Evolutionary conservation across 2,113 vertebrate species (phyloP), one percentile per base, ranked within the genome.

Genomic region (Butorides virescens): DNA sequence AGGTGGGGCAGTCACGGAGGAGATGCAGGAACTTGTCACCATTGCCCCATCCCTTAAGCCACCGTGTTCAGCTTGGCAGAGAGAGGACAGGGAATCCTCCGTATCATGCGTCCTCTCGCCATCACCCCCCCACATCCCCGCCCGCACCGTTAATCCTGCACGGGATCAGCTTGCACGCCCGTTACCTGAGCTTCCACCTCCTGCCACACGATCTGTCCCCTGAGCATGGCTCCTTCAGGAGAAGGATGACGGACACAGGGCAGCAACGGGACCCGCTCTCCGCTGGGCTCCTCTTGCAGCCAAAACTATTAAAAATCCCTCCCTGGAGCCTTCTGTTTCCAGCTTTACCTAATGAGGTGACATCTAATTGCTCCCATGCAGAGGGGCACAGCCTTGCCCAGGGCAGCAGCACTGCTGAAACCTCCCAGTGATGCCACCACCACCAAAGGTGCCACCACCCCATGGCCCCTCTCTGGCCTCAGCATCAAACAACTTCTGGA

Each of bases 261-360:
- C 65, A 0, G 22, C 15, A 46, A 52, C 2, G 0, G 55, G 81
- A 74, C 70, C 11, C 0, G 34, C 58, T 67, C 71, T 0, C 0
- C 0, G 2, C 32, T 32, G 47, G 26, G 72, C 26, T 66, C 59
- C 80, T 84, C 55, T 32, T 14, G 2, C 76, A 53, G 72, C 27
- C 83, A 52, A 9, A 83, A 15, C 53, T 29, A 66, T 15, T 19
- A 7, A n/a, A 70, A 81, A 58, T 30, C 36, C 25, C 20, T 14
- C 34, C 29, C 22, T 10, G 3, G 36, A 0, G 0, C 49, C 53
- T 79, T 53, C 30, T 29, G 17, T 29, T 75, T 52, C 61, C 71
- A 88, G 58, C 29, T 92, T 46, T 27, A 1, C 2, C 13, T 32
- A 27, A 46, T 0, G 2, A 93, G 61, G 25, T 5, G 8, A 47